Percentiles rank a stretch among this genome's conserved stretches.
Conservation (phyloP, 2,888 invertebrate species). For the Morinoia aosen region DNA sequence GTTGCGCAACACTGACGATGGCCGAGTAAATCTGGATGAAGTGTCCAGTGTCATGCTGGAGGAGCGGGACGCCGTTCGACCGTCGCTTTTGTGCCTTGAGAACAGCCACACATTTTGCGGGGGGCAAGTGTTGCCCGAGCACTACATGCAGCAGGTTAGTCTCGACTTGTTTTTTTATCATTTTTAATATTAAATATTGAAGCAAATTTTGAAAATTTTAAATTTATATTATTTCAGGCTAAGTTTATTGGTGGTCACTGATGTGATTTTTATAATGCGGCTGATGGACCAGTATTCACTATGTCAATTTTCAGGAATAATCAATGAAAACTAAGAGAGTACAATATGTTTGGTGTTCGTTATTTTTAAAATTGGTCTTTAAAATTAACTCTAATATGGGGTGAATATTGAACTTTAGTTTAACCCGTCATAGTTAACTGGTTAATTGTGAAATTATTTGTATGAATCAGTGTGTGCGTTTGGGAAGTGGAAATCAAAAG, state of each 20-base stretch:
- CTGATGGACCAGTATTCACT: no score
- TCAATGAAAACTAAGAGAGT: no score
- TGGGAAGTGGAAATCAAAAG: not conserved
- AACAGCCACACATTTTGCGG: constrained; percentile 45
- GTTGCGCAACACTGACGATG: constrained; percentile 35
- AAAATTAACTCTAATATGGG: no score
- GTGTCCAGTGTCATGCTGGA: not conserved
- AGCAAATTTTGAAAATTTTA: not conserved
- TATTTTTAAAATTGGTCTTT: no score
- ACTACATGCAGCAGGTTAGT: constrained; percentile 38
- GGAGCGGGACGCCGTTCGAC: not conserved
- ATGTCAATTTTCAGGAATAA: no score
- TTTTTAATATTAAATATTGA: not conserved
- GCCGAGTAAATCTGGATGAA: constrained; percentile 5
- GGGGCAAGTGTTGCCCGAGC: constrained; percentile 14
- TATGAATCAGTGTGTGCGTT: not conserved
- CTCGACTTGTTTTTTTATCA: not conserved
- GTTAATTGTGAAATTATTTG: not conserved
- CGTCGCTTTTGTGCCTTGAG: constrained; percentile 31
- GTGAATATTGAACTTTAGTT: no score
- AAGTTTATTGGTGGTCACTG: not conserved
- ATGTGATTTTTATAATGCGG: no score
- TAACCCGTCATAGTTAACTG: no score
- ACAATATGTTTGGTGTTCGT: no score
- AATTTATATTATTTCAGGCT: not conserved